Evolutionary conservation across 2,113 vertebrate genomes (phyloP).

Genomic region (Chroicocephalus ridibundus): DNA sequence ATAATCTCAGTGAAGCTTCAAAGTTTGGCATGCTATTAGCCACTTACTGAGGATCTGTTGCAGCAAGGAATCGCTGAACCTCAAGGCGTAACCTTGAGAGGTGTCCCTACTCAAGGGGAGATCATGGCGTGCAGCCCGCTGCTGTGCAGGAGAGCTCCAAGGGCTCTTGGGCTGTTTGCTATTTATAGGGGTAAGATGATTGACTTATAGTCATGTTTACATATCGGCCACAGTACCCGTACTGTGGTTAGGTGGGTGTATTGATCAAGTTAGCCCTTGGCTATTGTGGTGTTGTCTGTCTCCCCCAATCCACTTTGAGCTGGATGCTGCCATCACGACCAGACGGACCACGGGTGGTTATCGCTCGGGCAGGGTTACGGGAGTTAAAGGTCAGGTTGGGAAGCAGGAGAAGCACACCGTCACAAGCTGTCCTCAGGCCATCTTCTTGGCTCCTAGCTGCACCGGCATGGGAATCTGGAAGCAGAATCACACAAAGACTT

Average conservation of each 20-base stretch:
- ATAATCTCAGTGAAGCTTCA: neutral
- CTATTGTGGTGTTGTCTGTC: neutral
- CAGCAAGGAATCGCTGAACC: neutral
- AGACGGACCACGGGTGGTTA: neutral
- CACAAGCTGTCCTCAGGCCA: neutral
- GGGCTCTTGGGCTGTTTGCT: neutral
- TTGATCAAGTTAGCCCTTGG: neutral
- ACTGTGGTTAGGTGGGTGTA: neutral
- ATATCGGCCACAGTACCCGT: neutral
- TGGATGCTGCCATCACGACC: neutral
- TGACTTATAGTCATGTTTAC: neutral
- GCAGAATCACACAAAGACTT: neutral
- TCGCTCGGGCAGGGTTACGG: neutral
- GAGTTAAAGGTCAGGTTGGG: neutral
- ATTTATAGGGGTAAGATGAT: neutral
- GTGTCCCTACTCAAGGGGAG: neutral
- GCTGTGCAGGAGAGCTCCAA: neutral
- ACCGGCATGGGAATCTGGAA: neutral
- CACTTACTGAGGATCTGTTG: neutral
- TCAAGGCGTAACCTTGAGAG: neutral
- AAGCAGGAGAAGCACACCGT: neutral
- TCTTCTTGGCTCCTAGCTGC: neutral
- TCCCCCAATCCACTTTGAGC: neutral
- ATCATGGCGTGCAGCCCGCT: neutral
- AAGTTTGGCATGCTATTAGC: neutral